phyloP scores from a whole-genome alignment of 2,113 vertebrate genomes.

The Sitta europaea region DNA sequence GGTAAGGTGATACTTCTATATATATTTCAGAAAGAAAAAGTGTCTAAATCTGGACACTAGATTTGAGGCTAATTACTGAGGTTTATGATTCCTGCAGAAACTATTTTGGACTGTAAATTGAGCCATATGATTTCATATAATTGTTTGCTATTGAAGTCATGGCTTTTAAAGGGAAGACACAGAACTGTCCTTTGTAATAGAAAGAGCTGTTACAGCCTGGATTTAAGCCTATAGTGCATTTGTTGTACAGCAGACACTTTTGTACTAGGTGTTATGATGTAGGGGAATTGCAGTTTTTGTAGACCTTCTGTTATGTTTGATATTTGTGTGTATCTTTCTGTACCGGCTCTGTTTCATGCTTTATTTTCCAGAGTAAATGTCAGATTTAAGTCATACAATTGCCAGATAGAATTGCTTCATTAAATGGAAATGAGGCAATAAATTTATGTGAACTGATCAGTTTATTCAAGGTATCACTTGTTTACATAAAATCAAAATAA shows the following conservation, averaged over 20 bases:
- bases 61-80: neutral
- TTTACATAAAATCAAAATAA: neutral
- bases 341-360: neutral
- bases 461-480: neutral
- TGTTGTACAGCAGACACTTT: neutral
- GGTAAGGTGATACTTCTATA: neutral
- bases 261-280: neutral
- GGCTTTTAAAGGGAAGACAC: neutral
- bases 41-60: neutral
- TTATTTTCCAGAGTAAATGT: neutral
- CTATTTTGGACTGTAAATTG: neutral
- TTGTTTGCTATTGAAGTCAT: rapidly evolving
- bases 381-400: neutral
- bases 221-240: neutral
- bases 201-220: neutral
- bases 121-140: neutral
- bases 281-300: neutral
- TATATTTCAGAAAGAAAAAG: neutral
- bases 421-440: neutral
- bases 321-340: neutral
- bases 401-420: neutral
- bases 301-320: neutral
- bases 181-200: neutral
- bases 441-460: neutral
- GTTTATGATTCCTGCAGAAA: neutral